phyloP scores from a whole-genome alignment of 2,797 vertebrate species.

The Clamator glandarius region DNA sequence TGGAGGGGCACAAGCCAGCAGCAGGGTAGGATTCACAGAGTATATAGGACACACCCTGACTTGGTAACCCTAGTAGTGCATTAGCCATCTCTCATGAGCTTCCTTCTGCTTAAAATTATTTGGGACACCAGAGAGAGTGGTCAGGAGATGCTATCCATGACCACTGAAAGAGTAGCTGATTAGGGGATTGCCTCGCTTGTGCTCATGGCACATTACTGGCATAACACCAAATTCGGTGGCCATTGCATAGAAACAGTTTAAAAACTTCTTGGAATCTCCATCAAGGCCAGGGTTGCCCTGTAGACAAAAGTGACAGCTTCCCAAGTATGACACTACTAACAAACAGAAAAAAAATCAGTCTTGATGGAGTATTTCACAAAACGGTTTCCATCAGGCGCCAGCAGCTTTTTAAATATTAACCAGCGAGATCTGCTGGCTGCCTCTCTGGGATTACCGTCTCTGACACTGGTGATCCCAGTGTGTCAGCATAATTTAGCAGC shows the following conservation, averaged over 20 bases:
- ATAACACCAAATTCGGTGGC: neutral
- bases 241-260: rapidly evolving
- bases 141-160: neutral
- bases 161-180: neutral
- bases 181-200: neutral
- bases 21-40: rapidly evolving
- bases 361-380: neutral
- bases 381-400: neutral
- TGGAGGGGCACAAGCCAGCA: rapidly evolving
- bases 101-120: neutral
- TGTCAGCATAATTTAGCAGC: constrained; percentile 63
- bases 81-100: neutral
- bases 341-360: neutral
- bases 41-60: rapidly evolving
- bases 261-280: neutral
- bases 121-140: neutral
- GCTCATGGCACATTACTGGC: neutral
- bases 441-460: constrained; percentile 44
- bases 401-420: constrained; percentile 77
- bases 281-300: neutral
- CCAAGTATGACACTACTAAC: neutral
- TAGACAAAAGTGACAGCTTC: neutral
- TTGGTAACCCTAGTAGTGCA: rapidly evolving
- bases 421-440: constrained; percentile 52
- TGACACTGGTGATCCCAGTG: constrained; percentile 42